phyloP scores from a whole-genome alignment of 64 coral and sea anemone species.

The Montipora capricornis region DNA sequence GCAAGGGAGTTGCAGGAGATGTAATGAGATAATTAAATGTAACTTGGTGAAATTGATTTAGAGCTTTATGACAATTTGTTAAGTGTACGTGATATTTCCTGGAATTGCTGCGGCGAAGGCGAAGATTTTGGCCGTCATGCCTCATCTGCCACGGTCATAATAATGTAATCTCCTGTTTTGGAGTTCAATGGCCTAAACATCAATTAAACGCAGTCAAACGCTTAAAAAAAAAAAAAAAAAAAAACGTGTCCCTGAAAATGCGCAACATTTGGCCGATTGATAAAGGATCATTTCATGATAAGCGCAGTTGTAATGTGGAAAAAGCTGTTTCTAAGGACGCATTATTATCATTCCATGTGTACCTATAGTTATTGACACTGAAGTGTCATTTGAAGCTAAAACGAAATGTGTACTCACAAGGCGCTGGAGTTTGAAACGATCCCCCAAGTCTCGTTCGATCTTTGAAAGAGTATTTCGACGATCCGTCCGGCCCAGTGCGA shows the following conservation, averaged over 20 bases:
- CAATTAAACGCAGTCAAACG: neutral
- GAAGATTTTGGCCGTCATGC: too few relatives aligned
- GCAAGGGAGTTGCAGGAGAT: too few relatives aligned
- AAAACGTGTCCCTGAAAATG: neutral
- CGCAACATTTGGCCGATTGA: neutral
- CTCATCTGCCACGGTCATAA: too few relatives aligned
- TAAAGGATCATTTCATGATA: too few relatives aligned
- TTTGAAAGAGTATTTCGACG: slow-evolving; percentile 79
- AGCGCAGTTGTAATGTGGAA: too few relatives aligned
- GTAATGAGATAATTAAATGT: too few relatives aligned
- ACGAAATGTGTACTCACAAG: slow-evolving; percentile 68
- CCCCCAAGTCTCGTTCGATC: slow-evolving; percentile 51
- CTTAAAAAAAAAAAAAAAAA: neutral
- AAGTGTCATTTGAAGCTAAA: neutral
- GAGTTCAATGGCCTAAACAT: neutral
- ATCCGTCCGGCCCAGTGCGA: slow-evolving; percentile 78
- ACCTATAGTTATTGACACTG: neutral
- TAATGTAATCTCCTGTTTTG: neutral
- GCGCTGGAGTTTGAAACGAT: slow-evolving; percentile 88
- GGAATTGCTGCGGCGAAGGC: too few relatives aligned
- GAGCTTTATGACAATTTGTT: too few relatives aligned
- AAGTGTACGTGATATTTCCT: too few relatives aligned
- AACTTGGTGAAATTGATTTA: too few relatives aligned
- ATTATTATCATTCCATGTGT: neutral
- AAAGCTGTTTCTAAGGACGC: slow-evolving; percentile 27